Evolutionary conservation across 2,797 vertebrate species (phyloP).

Genomic region (Apogon talboti): DNA sequence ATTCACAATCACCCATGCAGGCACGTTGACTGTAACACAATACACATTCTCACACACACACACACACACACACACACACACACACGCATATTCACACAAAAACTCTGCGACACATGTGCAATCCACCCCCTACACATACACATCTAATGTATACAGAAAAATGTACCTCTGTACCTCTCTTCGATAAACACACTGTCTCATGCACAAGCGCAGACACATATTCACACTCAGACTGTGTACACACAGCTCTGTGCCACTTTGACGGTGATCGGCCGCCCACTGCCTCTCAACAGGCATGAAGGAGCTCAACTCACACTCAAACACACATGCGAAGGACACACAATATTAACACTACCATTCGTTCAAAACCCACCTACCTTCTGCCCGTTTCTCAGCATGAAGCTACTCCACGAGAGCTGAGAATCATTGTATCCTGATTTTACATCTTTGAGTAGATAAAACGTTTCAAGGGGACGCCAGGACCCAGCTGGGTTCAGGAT

Average conservation of each 20-base stretch:
- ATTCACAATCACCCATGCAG: too few relatives aligned
- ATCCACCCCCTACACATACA: constrained; percentile 55
- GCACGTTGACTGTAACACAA: too few relatives aligned
- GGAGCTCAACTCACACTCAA: constrained; percentile 67
- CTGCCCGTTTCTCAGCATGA: constrained; percentile 71
- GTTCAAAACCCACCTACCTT: constrained; percentile 77
- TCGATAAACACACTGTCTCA: constrained; percentile 35
- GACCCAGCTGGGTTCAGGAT: constrained; percentile 54
- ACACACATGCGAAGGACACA: constrained; percentile 65
- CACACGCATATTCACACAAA: constrained; percentile 17
- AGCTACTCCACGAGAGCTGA: constrained; percentile 50
- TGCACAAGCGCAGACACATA: constrained; percentile 26
- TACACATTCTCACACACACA: constrained; percentile 37
- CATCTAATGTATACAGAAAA: constrained; percentile 69
- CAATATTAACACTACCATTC: constrained; percentile 70
- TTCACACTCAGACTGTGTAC: constrained; percentile 33
- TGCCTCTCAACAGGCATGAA: constrained; percentile 75
- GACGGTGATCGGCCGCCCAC: constrained; percentile 82
- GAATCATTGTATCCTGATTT: constrained; percentile 59
- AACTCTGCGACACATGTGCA: constrained; percentile 69
- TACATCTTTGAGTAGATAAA: constrained; percentile 55
- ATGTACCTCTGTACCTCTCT: constrained; percentile 46
- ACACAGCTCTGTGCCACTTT: constrained; percentile 71
- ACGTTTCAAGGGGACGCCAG: constrained; percentile 31
- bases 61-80: constrained; percentile 13